These are phyloP conservation scores for Pteruthius melanotis DNA, from an alignment of 2,113 vertebrate genomes.

Conservation along the genomic window DNA sequence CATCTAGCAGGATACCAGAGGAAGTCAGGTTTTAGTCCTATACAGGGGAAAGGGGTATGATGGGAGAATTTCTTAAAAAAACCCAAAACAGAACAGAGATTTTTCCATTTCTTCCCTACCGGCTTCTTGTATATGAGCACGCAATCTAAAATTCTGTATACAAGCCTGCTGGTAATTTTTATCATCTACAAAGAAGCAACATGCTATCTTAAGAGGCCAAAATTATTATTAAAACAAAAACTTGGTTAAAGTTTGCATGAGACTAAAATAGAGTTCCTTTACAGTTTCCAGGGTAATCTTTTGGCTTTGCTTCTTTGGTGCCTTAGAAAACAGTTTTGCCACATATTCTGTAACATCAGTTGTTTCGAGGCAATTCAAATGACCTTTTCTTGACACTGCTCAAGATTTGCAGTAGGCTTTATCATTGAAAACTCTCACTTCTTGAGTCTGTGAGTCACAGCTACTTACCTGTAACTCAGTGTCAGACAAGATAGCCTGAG, in stretches of 20 bases:
- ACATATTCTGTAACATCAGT: neutral
- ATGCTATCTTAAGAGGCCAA: neutral
- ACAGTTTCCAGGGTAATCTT: neutral
- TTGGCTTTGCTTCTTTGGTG: neutral
- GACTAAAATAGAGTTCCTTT: neutral
- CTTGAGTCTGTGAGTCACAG: neutral
- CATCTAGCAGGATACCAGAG: neutral
- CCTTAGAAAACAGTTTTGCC: neutral
- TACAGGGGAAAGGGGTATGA: neutral
- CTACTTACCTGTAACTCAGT: neutral
- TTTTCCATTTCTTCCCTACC: neutral
- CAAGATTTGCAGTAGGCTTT: neutral
- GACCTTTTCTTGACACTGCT: neutral
- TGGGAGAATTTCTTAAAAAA: neutral
- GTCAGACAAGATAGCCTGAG: neutral
- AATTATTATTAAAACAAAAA: neutral
- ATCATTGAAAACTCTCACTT: neutral
- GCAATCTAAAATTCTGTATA: neutral
- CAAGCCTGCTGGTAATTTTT: neutral
- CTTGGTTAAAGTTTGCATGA: neutral
- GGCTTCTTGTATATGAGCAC: neutral
- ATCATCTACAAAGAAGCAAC: neutral
- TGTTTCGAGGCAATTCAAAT: neutral
- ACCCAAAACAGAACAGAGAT: neutral
- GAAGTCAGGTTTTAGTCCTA: neutral